phyloP scores from a whole-genome alignment of 2,888 invertebrate species.

The Ornithoptera alexandrae region DNA sequence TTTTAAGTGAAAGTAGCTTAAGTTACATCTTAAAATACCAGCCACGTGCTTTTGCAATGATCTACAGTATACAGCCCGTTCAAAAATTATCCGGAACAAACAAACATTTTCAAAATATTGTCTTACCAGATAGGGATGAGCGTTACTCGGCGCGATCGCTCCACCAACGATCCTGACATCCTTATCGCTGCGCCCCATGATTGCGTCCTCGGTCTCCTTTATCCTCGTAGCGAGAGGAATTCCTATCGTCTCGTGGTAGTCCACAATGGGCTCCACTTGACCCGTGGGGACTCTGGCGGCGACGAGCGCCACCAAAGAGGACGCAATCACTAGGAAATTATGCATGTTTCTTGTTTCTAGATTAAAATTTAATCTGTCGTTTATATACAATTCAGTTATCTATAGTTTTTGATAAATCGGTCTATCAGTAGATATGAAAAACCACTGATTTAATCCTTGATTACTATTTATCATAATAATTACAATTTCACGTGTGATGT shows the following conservation, averaged over 20 bases:
- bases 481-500: slow-evolving; percentile 7
- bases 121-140: slow-evolving; percentile 46
- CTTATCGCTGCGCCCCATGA: slow-evolving; percentile 32
- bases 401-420: not conserved
- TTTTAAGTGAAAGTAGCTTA: too few relatives aligned
- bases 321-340: slow-evolving; percentile 27
- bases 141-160: slow-evolving; percentile 40
- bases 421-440: slow-evolving; percentile 7
- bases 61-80: too few relatives aligned
- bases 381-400: slow-evolving; percentile 25
- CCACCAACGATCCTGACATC: slow-evolving; percentile 53
- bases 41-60: too few relatives aligned
- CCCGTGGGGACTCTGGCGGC: slow-evolving; percentile 34
- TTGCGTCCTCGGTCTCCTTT: slow-evolving; percentile 45
- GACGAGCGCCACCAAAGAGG: slow-evolving; percentile 37
- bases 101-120: too few relatives aligned
- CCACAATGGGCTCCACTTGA: slow-evolving; percentile 35
- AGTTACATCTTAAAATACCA: too few relatives aligned
- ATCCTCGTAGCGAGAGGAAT: slow-evolving; percentile 54
- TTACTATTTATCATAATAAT: slow-evolving; percentile 22
- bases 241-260: slow-evolving; percentile 53
- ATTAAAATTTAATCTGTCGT: not conserved
- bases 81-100: too few relatives aligned
- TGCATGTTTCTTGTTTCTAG: slow-evolving; percentile 16
- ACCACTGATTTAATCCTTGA: slow-evolving; percentile 20